Base-by-base conservation (phyloP, 2,888 invertebrate species). In the Criorhina ranunculi region DNA sequence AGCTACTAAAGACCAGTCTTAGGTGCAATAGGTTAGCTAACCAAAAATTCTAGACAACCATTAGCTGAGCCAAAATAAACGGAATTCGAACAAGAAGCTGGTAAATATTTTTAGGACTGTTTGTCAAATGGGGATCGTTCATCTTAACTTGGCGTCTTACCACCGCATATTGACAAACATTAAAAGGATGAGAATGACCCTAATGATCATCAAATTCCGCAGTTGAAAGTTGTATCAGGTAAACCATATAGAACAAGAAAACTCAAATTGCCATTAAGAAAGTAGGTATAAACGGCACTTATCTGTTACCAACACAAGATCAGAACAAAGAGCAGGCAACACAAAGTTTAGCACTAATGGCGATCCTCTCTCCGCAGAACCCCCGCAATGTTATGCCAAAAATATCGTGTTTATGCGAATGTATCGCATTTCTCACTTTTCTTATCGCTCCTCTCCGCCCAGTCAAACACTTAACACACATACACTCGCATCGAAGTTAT, bases 301-400 rank as follows among this genome's bases (percentile, higher is more conserved):
- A 44, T 35, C 46, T n/a, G 35, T 17, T 67, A n/a, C 53, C 51
- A 67, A 42, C 31, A 31, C 40, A 31, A 53, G 31, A 42, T 42
- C 29, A 29, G 53, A 53, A 67, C 67, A 67, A 67, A 67, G 46
- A 46, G n/a, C 15, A 37, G 37, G 31, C 69, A 57, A 53, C 19
- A 46, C 42, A 53, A 73, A 53, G 24, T 11, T 70, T 29, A 24
- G 55, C 53, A 57, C 9, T 46, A 5, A 24, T 53, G 44, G 31
- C 24, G 24, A 33, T 53, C 37, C 8, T 49, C 15, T 17, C 29
- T 17, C 31, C n/a, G 24, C n/a, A 40, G 29, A 42, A 31, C 31
- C 33, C 73, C 51, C 31, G 17, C 29, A 51, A 67, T 51, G 42
- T 35, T 76, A 5, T 49, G 62, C 70, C 70, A 70, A 70, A 70